A percentile compares a stretch with the other conserved stretches of the same genome.
phyloP scores from a whole-genome alignment of 2,113 vertebrate genomes.

The Stercorarius parasiticus region DNA sequence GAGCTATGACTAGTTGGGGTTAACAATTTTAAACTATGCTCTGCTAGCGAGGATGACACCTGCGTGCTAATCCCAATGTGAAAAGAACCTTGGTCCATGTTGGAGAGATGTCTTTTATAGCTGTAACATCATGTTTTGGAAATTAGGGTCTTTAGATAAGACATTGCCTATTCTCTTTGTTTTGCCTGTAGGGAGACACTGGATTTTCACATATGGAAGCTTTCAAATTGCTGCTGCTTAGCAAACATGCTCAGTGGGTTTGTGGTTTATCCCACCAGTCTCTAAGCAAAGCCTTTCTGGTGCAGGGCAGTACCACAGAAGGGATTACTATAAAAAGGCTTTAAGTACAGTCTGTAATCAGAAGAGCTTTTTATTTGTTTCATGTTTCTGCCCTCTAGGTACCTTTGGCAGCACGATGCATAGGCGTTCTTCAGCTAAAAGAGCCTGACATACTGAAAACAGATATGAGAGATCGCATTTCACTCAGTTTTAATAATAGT shows the following conservation, averaged over 20 bases:
- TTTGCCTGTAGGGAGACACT: not conserved
- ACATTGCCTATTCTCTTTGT: not conserved
- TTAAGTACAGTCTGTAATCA: conserved; percentile 67
- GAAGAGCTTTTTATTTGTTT: conserved; percentile 69
- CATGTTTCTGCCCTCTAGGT: conserved; percentile 63
- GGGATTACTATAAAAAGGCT: conserved; percentile 63
- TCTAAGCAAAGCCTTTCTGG: conserved; percentile 59
- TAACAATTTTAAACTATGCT: not conserved
- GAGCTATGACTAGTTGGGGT: not conserved
- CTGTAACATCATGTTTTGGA: not conserved
- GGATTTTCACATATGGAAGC: conserved; percentile 30
- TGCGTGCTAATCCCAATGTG: accelerated
- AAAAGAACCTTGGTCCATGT: not conserved
- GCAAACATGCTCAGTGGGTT: not conserved
- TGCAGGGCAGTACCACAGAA: conserved; percentile 56
- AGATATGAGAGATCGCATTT: conserved; percentile 9
- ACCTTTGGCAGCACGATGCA: conserved; percentile 17
- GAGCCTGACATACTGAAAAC: conserved; percentile 15
- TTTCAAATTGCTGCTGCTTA: conserved; percentile 46
- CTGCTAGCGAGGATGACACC: not conserved
- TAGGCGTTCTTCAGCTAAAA: conserved; percentile 7
- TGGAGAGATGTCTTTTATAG: not conserved
- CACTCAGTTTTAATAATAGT: conserved; percentile 30
- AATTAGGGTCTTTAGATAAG: not conserved
- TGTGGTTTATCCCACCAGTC: conserved; percentile 58